phyloP scores from a whole-genome alignment of 2,888 invertebrate genomes.

The Caenorhabditis japonica region DNA sequence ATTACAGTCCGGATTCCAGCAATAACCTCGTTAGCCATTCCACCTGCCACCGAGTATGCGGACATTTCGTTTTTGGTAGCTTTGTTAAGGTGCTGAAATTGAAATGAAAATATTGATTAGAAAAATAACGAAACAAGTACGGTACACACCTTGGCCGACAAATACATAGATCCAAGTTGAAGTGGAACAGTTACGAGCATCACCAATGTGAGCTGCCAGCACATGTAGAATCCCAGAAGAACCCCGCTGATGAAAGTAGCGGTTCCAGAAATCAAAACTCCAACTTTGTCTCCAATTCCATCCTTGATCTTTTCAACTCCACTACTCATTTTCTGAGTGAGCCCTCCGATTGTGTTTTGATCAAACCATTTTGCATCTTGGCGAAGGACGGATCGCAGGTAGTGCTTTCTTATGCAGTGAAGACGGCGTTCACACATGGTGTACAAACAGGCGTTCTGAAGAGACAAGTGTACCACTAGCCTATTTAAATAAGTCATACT shows the following conservation, averaged over 20 bases:
- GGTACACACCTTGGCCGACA: conserved; percentile 76
- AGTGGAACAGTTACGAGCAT: conserved; percentile 77
- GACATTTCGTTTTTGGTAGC: conserved; percentile 78
- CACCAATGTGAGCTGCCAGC: conserved; percentile 73
- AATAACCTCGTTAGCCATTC: conserved; percentile 77
- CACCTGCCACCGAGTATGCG: conserved; percentile 76
- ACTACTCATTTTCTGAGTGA: conserved; percentile 78
- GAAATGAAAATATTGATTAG: not conserved
- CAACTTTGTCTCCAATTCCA: conserved; percentile 72
- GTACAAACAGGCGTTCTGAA: conserved; percentile 78
- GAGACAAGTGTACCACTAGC: conserved; percentile 3
- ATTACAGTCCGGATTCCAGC: conserved; percentile 75
- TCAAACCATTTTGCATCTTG: conserved; percentile 79
- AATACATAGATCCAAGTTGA: conserved; percentile 75
- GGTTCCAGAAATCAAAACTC: conserved; percentile 59
- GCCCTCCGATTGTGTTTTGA: conserved; percentile 79
- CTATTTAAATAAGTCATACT: too few species aligned
- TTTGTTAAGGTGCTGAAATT: conserved; percentile 77
- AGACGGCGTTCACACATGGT: conserved; percentile 79
- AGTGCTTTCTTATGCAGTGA: conserved; percentile 78
- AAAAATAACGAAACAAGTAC: too few species aligned
- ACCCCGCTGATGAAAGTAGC: conserved; percentile 67
- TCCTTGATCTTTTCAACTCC: conserved; percentile 74
- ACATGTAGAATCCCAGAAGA: conserved; percentile 62
- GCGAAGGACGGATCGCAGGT: conserved; percentile 78